Conservation (phyloP, 2,797 vertebrate species). For the Megalops cyprinoides region DNA sequence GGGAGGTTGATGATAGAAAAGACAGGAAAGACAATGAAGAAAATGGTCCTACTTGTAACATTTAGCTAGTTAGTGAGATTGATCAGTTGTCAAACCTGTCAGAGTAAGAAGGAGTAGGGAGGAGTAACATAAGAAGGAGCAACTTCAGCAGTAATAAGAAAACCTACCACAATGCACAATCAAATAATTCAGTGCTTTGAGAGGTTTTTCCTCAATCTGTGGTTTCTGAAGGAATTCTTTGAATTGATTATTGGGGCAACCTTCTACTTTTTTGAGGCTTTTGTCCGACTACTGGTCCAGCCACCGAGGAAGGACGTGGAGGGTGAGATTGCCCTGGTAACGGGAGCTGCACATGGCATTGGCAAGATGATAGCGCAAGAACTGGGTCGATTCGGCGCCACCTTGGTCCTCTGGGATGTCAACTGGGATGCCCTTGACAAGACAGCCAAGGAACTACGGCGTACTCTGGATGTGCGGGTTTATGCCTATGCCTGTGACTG, state of each 20-base stretch:
- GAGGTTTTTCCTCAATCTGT: constrained; percentile 21
- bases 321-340: constrained; percentile 46
- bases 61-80: constrained; percentile 9
- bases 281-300: constrained; percentile 43
- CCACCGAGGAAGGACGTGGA: constrained; percentile 45
- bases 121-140: not conserved
- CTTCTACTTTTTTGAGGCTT: constrained; percentile 50
- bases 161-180: constrained; percentile 38
- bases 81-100: not conserved
- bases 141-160: not conserved
- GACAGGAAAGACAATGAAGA: constrained; percentile 3
- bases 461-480: constrained; percentile 40
- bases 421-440: constrained; percentile 44
- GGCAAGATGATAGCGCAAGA: constrained; percentile 43
- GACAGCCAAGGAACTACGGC: constrained; percentile 38
- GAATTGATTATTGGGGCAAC: constrained; percentile 35
- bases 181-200: constrained; percentile 34
- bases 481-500: constrained; percentile 46
- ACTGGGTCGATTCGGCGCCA: constrained; percentile 41
- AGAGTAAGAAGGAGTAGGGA: not conserved
- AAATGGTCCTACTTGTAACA: not conserved
- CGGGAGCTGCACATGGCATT: constrained; percentile 45
- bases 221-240: constrained; percentile 37
- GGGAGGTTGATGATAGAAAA: not conserved
- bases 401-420: constrained; percentile 48